Percentiles rank a stretch among this genome's conserved stretches.
These are phyloP conservation scores for Clavelina lepadiformis DNA, from an alignment of 23 tunicate species.

Conservation along the genomic window DNA sequence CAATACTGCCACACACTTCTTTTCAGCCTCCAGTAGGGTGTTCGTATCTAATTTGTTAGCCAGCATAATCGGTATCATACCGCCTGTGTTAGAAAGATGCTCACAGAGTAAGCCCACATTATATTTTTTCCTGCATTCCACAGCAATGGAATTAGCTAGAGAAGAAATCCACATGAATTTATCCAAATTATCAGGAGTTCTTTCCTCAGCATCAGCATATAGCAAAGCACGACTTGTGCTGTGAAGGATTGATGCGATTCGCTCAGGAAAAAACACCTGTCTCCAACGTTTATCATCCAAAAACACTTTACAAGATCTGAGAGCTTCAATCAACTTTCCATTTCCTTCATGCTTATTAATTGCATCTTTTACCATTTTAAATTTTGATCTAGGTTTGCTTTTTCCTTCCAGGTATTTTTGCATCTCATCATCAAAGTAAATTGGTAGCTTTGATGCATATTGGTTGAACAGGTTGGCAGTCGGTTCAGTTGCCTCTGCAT, in stretches of 20 bases:
- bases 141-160: constrained; percentile 8
- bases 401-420: constrained; percentile 25
- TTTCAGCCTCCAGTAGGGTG: neutral
- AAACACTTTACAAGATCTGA: constrained; percentile 24
- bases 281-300: constrained; percentile 5
- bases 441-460: constrained; percentile 8
- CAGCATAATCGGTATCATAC: constrained; percentile 30
- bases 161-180: constrained; percentile 24
- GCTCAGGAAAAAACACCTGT: constrained; percentile 39
- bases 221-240: constrained; percentile 52
- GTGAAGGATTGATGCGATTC: constrained; percentile 64
- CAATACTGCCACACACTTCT: neutral
- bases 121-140: neutral
- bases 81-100: constrained; percentile 28
- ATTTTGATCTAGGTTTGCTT: constrained; percentile 3
- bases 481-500: no score
- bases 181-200: neutral
- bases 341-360: neutral
- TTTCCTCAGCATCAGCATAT: constrained; percentile 13
- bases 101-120: constrained; percentile 21
- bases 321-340: neutral
- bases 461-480: no score
- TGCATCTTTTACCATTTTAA: constrained; percentile 5
- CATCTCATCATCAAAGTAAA: constrained; percentile 12
- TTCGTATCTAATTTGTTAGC: constrained; percentile 3